phyloP scores from a whole-genome alignment of 2,888 invertebrate species.

The Drosophila hamatofila region DNA sequence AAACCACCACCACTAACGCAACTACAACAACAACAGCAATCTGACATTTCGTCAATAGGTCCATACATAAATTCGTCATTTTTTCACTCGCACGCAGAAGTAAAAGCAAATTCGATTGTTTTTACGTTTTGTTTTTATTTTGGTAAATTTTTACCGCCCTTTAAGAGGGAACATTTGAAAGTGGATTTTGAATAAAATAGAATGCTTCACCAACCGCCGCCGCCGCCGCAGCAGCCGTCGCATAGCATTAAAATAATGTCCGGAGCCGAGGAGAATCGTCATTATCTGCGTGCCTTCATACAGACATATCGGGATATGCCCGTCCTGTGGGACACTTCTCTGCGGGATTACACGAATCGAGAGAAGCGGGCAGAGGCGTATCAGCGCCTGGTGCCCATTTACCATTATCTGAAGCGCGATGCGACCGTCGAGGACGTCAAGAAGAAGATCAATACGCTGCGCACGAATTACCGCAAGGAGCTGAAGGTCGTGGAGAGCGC shows the following conservation, averaged over 20 bases:
- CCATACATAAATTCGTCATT: constrained; percentile 58
- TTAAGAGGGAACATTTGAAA: constrained; percentile 32
- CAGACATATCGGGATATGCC: constrained; percentile 82
- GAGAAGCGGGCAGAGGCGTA: constrained; percentile 83
- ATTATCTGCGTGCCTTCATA: constrained; percentile 81
- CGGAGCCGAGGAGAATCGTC: constrained; percentile 82
- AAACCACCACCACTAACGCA: constrained; percentile 66
- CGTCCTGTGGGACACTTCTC: constrained; percentile 83
- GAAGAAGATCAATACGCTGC: constrained; percentile 83
- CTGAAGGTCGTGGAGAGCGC: constrained; percentile 82
- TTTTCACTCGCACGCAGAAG: constrained; percentile 40
- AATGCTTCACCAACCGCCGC: constrained; percentile 72
- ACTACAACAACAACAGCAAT: constrained; percentile 48
- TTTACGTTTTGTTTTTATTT: constrained; percentile 6
- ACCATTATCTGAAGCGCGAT: constrained; percentile 81
- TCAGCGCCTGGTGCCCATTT: constrained; percentile 79
- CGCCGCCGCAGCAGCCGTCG: constrained; percentile 43
- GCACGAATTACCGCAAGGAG: constrained; percentile 84
- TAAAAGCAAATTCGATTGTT: constrained; percentile 7
- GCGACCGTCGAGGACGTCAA: constrained; percentile 84
- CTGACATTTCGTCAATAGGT: constrained; percentile 83
- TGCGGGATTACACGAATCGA: constrained; percentile 83
- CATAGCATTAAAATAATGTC: constrained; percentile 74
- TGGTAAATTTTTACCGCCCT: constrained; percentile 33
- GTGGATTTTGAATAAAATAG: constrained; percentile 33